These are phyloP conservation scores for Phaonia tiefii DNA, from an alignment of 2,888 invertebrate genomes.

Conservation along the genomic window DNA sequence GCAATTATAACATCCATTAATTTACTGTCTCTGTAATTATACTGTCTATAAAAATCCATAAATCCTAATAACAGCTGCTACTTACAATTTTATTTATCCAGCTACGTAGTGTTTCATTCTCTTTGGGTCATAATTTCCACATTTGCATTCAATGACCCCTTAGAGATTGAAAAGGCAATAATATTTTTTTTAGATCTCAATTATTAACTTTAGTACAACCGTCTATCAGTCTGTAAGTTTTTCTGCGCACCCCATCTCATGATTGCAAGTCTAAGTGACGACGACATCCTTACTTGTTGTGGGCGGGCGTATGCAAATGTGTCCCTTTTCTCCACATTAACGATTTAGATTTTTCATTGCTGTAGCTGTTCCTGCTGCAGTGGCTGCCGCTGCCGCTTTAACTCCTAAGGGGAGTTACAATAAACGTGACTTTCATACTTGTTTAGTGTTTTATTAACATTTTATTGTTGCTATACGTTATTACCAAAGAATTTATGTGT, in stretches of 20 bases:
- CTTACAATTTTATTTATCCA: too few species aligned
- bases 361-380: background rate
- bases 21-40: too few species aligned
- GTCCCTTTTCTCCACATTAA: constrained; percentile 20
- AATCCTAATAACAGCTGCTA: too few species aligned
- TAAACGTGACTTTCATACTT: constrained; percentile 30
- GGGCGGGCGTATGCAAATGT: constrained; percentile 12
- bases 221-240: background rate
- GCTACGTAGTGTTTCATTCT: too few species aligned
- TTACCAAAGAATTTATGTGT: too few species aligned
- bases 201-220: constrained; percentile 14
- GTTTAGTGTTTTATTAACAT: constrained; percentile 3
- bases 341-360: background rate
- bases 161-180: constrained; percentile 54
- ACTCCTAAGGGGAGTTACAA: background rate
- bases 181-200: constrained; percentile 33
- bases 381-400: too few species aligned
- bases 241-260: too few species aligned
- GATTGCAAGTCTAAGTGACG: too few species aligned
- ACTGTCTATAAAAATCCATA: too few species aligned
- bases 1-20: too few species aligned
- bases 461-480: constrained; percentile 10
- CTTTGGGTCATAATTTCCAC: constrained; percentile 39
- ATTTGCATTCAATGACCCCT: constrained; percentile 51
- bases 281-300: background rate